Percentiles rank a stretch among this genome's conserved stretches.
Evolutionary conservation across 2,797 vertebrate genomes (phyloP).

Genomic region (Clarias laeviceps): DNA sequence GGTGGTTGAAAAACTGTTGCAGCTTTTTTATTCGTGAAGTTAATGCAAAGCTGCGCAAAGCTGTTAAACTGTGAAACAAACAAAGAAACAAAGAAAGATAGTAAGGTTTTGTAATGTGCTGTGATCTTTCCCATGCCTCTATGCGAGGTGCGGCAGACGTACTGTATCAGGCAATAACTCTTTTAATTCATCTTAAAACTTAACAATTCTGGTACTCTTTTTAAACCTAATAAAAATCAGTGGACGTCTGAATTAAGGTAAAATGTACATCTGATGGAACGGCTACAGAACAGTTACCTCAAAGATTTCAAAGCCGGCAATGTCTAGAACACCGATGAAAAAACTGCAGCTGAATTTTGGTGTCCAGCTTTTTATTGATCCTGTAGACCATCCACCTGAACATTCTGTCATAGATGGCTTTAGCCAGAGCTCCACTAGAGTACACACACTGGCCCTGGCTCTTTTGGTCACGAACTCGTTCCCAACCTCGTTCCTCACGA

Average conservation of each 20-base stretch:
- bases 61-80: constrained; percentile 79
- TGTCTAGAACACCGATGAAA: constrained; percentile 78
- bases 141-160: no score
- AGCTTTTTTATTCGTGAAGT: constrained; percentile 88
- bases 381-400: constrained; percentile 77
- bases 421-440: constrained; percentile 70
- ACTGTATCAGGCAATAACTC: no score
- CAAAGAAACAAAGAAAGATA: neutral
- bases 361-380: constrained; percentile 75
- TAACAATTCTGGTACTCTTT: no score
- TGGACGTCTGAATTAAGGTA: neutral
- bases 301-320: constrained; percentile 70
- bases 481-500: constrained; percentile 68
- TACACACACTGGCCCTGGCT: constrained; percentile 73
- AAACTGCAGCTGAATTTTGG: constrained; percentile 75
- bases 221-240: neutral
- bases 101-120: no score
- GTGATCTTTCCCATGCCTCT: no score
- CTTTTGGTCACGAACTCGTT: constrained; percentile 77
- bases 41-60: constrained; percentile 90
- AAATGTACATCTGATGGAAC: neutral
- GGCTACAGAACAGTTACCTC: neutral
- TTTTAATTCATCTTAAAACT: no score
- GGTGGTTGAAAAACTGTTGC: constrained; percentile 85
- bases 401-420: constrained; percentile 75